Evolutionary conservation across 2,113 vertebrate species (phyloP), one percentile per base, ranked within the genome.

Genomic region (Oncorhynchus clarkii): DNA sequence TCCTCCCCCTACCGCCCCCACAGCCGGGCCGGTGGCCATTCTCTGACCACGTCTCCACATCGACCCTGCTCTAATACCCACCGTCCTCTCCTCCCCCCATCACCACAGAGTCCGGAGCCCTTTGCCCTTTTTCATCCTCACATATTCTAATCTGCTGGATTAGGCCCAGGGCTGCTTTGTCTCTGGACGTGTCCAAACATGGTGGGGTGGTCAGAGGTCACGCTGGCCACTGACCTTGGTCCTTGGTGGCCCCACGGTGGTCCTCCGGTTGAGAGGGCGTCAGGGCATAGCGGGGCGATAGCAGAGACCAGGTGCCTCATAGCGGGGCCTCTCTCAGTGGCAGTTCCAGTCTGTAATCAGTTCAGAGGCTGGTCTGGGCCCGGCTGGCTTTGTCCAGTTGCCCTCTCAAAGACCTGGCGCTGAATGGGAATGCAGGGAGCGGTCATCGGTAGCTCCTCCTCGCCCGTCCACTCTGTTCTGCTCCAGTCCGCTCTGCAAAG

Each of bases 181-280:
- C 82, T 84, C 73, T 45, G 79, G 93, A 94, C 88, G 86, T 95
- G 94, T 94, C 92, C 93, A 94, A 95, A 95, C 94, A 95, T 93
- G 93, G 92, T 87, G 72, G 86, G 88, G 89, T 88, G 91, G 88
- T 88, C 87, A 9, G 59, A 71, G 85, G 91, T 90, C 86, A 88
- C n/a, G 73, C 80, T 84, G 89, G 92, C 88, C 90, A 70, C 85
- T 94, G 93, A 95, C 93, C 94, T 95, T 92, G 92, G 91, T 92
- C 93, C 91, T 86, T 62, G 8, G 70, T 39, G 49, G 2, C 76
- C 74, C 78, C 70, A 83, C 45, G 1, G 76, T 54, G 85, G 82
- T 9, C 39, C 78, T 71, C 70, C 6, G 14, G 29, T 26, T 51
- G 75, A 68, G 65, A 59, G 49, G 83, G 83, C 78, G 74, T 84